Base-by-base conservation (phyloP, 2,113 vertebrate species). In the Tragulus kanchil region DNA sequence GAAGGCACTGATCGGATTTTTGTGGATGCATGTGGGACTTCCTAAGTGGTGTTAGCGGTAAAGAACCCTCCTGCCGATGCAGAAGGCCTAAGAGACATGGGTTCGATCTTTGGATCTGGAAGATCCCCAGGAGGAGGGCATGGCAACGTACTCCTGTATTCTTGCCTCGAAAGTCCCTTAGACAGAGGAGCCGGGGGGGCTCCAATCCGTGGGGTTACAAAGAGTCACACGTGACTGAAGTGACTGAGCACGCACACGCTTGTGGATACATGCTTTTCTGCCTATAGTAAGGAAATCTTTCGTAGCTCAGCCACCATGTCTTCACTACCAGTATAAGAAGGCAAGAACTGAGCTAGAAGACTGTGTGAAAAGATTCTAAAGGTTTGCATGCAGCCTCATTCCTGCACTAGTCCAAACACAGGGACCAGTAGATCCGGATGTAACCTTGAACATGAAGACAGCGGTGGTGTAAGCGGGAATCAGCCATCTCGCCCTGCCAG, bases 391-490 rank as follows among this genome's bases (percentile, higher is more conserved):
- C 50, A 36, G 90, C 42, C 42, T 83, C n/a, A 3, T 14, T 28
- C 10, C 10, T 16, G 31, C 42, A 3, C 82, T 25, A 5, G 42
- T 67, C 79, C 75, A 36, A 17, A 71, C 75, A 11, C 28, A 11
- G 75, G 42, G n/a, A 23, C 48, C 25, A 5, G 0, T 1, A 75
- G 64, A 48, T 45, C 26, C 0, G 0, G 1, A 1, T 0, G 4
- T 4, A 2, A 3, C 8, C 2, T 5, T 6, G 36, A 36, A 5
- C 4, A 2, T 3, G 14, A 17, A 71, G 13, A 21, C 58, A 36
- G 11, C 0, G 0, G 23, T 2, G 36, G 19, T 11, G 19, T 11
- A 7, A 36, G 2, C 45, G 28, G 67, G 48, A n/a, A 28, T 50
- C 2, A 4, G 85, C 42, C 25, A 2, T 17, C 36, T 75, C n/a